phyloP scores from a whole-genome alignment of 2,113 vertebrate species.

The Anguilla rostrata region DNA sequence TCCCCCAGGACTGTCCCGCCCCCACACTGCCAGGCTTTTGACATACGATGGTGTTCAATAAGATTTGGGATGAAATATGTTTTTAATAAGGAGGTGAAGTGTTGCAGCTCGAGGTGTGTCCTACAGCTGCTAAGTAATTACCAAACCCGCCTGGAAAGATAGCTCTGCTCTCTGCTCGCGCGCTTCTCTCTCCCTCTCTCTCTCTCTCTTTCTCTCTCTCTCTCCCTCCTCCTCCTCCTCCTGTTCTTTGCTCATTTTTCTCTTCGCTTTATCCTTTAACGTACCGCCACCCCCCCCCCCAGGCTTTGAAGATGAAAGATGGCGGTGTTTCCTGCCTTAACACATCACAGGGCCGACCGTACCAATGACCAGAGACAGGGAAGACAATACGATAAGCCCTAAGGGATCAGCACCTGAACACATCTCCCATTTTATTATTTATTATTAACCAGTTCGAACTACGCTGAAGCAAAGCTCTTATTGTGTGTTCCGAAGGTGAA shows the following conservation, averaged over 20 bases:
- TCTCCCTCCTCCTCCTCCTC: no score
- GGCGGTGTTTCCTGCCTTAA: no score
- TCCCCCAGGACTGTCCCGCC: neutral
- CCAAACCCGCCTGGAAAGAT: neutral
- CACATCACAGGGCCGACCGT: neutral
- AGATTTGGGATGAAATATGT: neutral
- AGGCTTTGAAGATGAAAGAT: neutral
- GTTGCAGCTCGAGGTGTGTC: neutral
- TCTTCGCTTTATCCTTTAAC: neutral
- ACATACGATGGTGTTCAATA: neutral
- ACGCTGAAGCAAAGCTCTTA: no score
- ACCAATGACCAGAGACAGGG: neutral
- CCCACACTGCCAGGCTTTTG: neutral
- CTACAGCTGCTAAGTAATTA: neutral
- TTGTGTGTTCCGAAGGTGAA: no score
- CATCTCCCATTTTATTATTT: no score
- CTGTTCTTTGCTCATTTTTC: neutral
- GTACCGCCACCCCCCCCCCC: neutral
- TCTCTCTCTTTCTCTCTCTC: neutral
- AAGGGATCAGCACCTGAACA: neutral
- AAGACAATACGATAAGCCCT: neutral
- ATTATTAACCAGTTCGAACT: no score
- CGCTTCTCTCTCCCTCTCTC: neutral
- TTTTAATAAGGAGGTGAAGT: neutral
- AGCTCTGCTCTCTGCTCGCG: neutral